Evolutionary conservation across 2,888 invertebrate species (phyloP), one percentile per base, ranked within the genome.

Genomic region (Leptura quadrifasciata): DNA sequence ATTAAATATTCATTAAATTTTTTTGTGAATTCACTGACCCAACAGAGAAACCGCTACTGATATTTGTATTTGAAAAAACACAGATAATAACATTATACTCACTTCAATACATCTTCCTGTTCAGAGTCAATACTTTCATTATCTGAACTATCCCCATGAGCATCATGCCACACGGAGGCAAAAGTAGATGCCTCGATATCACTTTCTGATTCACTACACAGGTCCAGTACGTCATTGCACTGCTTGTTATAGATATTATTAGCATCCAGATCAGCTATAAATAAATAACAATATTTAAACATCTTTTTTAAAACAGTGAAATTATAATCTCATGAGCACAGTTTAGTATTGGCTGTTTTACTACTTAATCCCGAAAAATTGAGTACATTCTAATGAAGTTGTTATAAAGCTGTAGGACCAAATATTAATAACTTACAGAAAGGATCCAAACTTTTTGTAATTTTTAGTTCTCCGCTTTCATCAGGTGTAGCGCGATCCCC

Each of bases 101-200:
- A 95, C 95, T 94, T 95, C 70, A 95, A 90, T 1, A 92, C 91
- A 89, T 95, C 95, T 83, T 95, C 95, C 81, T 94, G 92, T 78
- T 94, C 93, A 58, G 94, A 94, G 87, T 95, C 95, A 15, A 94
- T 91, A 86, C 94, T 95, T 86, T 95, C 95, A 84, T 94, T 93
- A 86, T 95, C 95, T 12, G 95, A 95, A 83, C 93, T 93, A 81
- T 93, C 93, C 76, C 93, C 93, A 77, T 93, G 93, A 61, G 91
- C 89, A 79, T 93, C 93, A 78, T 91, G 91, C 89, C 94, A 92
- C 0, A 93, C 92, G 76, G 92, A 92, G 55, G 90, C 92, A 55
- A 92, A 89, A n/a, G 91, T 91, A 0, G 93, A 90, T 0, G 92
- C 89, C 84, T 95, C 95, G 0, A 92, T 91, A 84, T 95, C 95